phyloP scores from a whole-genome alignment of 1,140 invertebrate genomes.

The Saccostrea echinata region DNA sequence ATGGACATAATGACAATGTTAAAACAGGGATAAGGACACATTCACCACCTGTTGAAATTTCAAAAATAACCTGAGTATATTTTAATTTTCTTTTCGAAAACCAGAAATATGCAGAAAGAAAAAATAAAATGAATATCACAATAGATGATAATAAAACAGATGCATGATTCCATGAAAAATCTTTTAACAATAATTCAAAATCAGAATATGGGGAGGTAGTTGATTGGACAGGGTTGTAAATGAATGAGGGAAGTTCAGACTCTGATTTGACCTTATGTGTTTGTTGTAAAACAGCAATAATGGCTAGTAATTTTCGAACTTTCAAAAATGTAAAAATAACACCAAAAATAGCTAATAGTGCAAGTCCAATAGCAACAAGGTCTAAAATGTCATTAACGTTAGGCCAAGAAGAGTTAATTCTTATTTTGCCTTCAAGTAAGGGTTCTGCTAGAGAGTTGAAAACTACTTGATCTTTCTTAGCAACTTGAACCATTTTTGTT shows the following conservation, averaged over 20 bases:
- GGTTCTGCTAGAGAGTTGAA: slow-evolving; percentile 52
- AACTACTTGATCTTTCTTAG: slow-evolving; percentile 39
- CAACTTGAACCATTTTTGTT: slow-evolving; percentile 38
- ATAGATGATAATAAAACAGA: neutral
- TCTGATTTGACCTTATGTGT: neutral
- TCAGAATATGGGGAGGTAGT: neutral
- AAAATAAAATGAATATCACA: neutral
- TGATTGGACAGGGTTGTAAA: neutral
- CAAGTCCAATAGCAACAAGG: neutral
- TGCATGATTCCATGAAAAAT: slow-evolving; percentile 29
- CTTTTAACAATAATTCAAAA: neutral
- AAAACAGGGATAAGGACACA: slow-evolving; percentile 9
- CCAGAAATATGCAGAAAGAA: too few relatives aligned
- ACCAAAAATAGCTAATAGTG: neutral
- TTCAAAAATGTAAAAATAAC: slow-evolving; percentile 25
- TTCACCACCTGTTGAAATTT: slow-evolving; percentile 23
- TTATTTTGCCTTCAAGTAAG: neutral
- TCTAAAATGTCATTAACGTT: neutral
- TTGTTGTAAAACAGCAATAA: neutral
- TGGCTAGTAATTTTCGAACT: neutral
- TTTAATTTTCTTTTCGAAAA: neutral
- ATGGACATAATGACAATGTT: neutral
- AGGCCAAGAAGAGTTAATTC: neutral
- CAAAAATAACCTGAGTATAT: neutral
- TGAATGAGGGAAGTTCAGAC: neutral